Percentiles rank a stretch among this genome's conserved stretches.
Conservation (phyloP, 2,888 invertebrate species). For the Oscheius sp. region DNA sequence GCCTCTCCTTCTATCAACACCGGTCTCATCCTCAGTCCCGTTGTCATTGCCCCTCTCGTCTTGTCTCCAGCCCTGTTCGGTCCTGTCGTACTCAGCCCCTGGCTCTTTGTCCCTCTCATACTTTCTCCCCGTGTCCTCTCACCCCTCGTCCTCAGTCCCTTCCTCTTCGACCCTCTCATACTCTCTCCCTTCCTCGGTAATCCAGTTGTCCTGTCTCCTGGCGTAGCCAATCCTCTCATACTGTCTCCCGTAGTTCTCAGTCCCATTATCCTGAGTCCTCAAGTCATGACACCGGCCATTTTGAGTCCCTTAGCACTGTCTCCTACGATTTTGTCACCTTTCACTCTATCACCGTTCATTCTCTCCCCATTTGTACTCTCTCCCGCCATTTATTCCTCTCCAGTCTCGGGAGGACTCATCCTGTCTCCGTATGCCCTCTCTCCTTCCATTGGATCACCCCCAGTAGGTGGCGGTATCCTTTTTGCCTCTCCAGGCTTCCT, state of each 20-base stretch:
- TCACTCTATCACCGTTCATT: constrained; percentile 47
- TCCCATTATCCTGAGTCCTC: constrained; percentile 58
- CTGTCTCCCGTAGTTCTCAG: constrained; percentile 48
- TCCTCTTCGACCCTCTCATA: constrained; percentile 58
- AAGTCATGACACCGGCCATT: constrained; percentile 33
- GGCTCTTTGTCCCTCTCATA: constrained; percentile 62
- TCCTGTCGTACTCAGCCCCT: constrained; percentile 56
- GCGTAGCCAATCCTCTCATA: constrained; percentile 51
- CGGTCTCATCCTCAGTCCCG: constrained; percentile 44
- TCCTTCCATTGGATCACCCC: constrained; percentile 45
- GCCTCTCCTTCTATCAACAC: constrained; percentile 29
- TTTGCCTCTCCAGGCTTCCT: constrained; percentile 12
- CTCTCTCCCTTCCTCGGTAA: constrained; percentile 55
- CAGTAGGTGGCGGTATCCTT: constrained; percentile 15
- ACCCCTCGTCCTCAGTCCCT: constrained; percentile 59
- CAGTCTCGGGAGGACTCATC: background rate
- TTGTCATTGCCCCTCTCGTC: constrained; percentile 44
- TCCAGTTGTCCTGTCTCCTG: constrained; percentile 61
- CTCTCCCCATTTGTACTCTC: constrained; percentile 40
- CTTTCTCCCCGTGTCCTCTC: constrained; percentile 45
- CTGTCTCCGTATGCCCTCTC: constrained; percentile 30
- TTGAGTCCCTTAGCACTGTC: constrained; percentile 46
- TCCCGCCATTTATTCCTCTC: background rate
- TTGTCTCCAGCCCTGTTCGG: constrained; percentile 49
- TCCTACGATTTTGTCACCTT: constrained; percentile 62